These are phyloP conservation scores for Dynastes grantii DNA, from an alignment of 2,888 invertebrate species.

Conservation along the genomic window DNA sequence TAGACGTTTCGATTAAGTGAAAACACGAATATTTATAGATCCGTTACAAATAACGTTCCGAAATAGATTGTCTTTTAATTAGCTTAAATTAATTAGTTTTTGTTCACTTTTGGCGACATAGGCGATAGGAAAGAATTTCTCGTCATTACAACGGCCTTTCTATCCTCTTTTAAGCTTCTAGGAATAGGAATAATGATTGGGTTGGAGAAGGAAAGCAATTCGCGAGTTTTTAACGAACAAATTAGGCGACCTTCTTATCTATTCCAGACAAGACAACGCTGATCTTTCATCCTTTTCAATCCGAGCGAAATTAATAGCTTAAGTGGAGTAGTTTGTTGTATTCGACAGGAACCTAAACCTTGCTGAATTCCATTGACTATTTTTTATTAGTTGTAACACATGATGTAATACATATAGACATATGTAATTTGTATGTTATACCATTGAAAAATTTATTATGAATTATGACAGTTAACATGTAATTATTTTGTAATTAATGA, in stretches of 20 bases:
- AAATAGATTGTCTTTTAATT: slow-evolving; percentile 36
- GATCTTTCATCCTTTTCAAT: slow-evolving; percentile 6
- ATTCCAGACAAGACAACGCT: slow-evolving; percentile 8
- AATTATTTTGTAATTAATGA: no score
- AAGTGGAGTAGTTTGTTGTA: no score
- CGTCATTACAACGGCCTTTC: not conserved
- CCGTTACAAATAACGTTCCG: slow-evolving; percentile 7
- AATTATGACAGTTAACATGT: no score
- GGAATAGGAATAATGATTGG: not conserved
- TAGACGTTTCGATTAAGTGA: slow-evolving; percentile 7
- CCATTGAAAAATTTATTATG: no score
- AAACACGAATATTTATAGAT: slow-evolving; percentile 35
- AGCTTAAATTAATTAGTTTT: slow-evolving; percentile 41
- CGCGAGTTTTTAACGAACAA: not conserved
- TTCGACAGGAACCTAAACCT: no score
- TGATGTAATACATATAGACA: no score
- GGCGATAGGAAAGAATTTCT: slow-evolving; percentile 8
- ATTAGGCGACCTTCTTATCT: slow-evolving; percentile 23
- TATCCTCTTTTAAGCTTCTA: no score
- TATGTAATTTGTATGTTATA: no score
- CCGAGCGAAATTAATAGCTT: not conserved
- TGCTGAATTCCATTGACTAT: no score
- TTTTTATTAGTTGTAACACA: no score
- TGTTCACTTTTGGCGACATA: slow-evolving; percentile 42
- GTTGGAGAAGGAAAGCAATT: not conserved